Evolutionary conservation across 1,140 invertebrate genomes (phyloP), one percentile per base, ranked within the genome.

Genomic region (Pogonus chalceus): DNA sequence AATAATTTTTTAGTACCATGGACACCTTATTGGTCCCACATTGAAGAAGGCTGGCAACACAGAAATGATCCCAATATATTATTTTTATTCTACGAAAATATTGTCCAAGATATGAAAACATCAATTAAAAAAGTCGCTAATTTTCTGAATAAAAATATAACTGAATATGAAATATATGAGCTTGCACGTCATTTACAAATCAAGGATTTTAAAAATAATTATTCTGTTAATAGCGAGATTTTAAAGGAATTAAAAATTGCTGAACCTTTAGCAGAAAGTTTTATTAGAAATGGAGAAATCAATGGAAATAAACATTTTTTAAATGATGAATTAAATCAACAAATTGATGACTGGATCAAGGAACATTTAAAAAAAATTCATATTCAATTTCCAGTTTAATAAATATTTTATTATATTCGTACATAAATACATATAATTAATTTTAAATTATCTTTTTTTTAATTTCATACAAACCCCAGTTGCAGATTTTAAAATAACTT

Each of bases 21-120:
- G 84, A 76, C 80, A 35, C 87, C 88, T 1, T 82, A 77, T 63
- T 88, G 84, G 75, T 77, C 80, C 55, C 87, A 91, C 61, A 59
- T 90, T 0, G 80, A 83, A 61, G 86, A 90, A 73, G 85, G 83
- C 0, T 87, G 83, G 79, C 61, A 76, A 1, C 63, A 71, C 18
- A 72, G 79, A 58, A 55, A 87, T 56, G 71, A 87, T 61, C 71
- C 78, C 3, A 88, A 88, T 65, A 64, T 90, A 43, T 63, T 89
- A 0, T 89, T 88, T 62, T 63, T 90, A 20, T 88, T 87, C 63
- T 92, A 90, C 63, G 88, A 92, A 70, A 83, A 90, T 58, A 81
- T 91, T 83, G 69, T n/a, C 37, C 58, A 82, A 76, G 75, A 86
- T 68, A 67, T 84, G 20, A 64, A 67, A 16, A 60, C 62, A 2